Conservation (phyloP, 1,140 invertebrate species). For the Ostrea edulis region DNA sequence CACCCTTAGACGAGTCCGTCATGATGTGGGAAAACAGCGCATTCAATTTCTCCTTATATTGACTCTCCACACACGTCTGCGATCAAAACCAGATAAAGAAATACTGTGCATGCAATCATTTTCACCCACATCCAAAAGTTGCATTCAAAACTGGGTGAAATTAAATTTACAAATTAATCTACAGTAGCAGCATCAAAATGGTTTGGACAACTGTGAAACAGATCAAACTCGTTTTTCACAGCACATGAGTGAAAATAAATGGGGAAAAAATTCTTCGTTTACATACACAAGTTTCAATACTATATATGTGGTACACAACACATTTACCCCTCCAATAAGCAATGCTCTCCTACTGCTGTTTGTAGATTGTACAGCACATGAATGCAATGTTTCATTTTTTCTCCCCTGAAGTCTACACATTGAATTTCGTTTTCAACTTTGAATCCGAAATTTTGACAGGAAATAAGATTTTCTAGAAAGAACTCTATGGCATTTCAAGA, state of each 20-base stretch:
- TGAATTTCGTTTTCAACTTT: too few relatives aligned
- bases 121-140: too few relatives aligned
- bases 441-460: too few relatives aligned
- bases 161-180: not conserved
- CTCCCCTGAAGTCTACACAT: too few relatives aligned
- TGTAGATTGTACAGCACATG: too few relatives aligned
- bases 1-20: conserved; percentile 64
- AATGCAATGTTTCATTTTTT: too few relatives aligned
- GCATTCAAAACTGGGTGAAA: not conserved
- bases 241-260: not conserved
- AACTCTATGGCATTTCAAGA: not conserved
- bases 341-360: too few relatives aligned
- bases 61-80: conserved; percentile 71
- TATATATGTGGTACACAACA: too few relatives aligned
- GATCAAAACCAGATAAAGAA: conserved; percentile 26
- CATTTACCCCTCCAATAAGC: too few relatives aligned
- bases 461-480: too few relatives aligned
- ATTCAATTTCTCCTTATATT: conserved; percentile 78
- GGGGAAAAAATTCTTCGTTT: not conserved
- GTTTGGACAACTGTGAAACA: not conserved
- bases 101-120: too few relatives aligned
- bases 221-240: not conserved
- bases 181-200: not conserved
- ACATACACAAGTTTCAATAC: not conserved
- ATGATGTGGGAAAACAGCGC: conserved; percentile 74